Base-by-base conservation (phyloP, 2,113 vertebrate species). In the Ptilorrhoa leucosticta region DNA sequence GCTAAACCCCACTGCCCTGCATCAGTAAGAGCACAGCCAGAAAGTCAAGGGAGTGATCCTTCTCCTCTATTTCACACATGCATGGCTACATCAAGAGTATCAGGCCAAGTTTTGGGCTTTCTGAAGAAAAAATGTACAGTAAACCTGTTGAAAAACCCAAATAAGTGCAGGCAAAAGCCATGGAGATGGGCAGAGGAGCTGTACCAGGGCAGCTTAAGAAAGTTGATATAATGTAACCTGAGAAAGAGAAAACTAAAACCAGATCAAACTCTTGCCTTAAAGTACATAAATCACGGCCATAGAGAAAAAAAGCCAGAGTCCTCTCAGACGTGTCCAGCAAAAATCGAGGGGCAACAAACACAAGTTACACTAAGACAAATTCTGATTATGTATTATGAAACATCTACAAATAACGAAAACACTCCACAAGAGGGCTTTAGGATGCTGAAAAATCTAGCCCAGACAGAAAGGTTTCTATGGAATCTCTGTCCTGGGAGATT, bases 141-240 rank as follows among this genome's bases (percentile, higher is more conserved):
- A 56, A 88, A 28, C 10, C 11, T 28, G 9, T 11, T 3, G 4
- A 30, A 11, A 60, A 86, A 44, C 7, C 12, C 0, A 0, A 73
- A 13, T 4, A 37, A 14, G 26, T 70, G 87, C 16, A 87, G 21
- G 13, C 1, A 2, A 83, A 73, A 44, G 21, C 24, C 24, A 28
- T 2, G 51, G 33, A 68, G 39, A 37, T 31, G 15, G 11, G 35
- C 40, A 73, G 22, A 40, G 37, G 8, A 4, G 6, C 42, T 3
- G 3, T 26, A 42, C 10, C 30, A 90, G 20, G 30, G 54, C 10
- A 80, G 24, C 13, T 60, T 31, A 64, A 40, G 10, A 42, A 2
- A 56, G 37, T 1, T 76, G 27, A 4, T 15, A 23, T 77, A 72
- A 20, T 45, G 35, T 78, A 76, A 7, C 21, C 23, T 3, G 16